These are phyloP conservation scores for Melanostigma gelatinosum DNA, from an alignment of 2,113 vertebrate species.

Conservation along the genomic window DNA sequence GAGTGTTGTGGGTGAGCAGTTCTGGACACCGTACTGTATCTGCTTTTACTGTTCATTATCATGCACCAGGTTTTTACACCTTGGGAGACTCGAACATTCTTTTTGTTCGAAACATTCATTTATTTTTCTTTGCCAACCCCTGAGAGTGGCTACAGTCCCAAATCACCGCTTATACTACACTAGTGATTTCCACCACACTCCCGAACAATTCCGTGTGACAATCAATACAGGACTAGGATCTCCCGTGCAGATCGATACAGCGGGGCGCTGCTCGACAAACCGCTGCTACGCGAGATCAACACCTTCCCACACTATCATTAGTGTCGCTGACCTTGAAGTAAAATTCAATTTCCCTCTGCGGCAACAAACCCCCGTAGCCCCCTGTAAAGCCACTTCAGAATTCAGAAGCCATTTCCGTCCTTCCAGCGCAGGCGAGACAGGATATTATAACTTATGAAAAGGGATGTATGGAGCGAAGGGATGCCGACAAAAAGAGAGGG, in stretches of 20 bases:
- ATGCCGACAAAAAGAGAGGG: slow-evolving; percentile 55
- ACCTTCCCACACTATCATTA: slow-evolving; percentile 78
- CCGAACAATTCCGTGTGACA: slow-evolving; percentile 67
- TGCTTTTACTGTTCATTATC: neutral
- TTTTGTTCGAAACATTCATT: slow-evolving; percentile 15
- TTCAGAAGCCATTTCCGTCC: slow-evolving; percentile 77
- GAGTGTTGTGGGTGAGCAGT: slow-evolving; percentile 7
- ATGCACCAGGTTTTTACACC: neutral
- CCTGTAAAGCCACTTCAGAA: slow-evolving; percentile 72
- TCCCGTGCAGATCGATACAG: slow-evolving; percentile 67
- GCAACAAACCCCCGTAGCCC: slow-evolving; percentile 57
- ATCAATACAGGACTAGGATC: slow-evolving; percentile 71
- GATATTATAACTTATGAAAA: slow-evolving; percentile 80
- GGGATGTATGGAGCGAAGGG: slow-evolving; percentile 55
- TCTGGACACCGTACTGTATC: slow-evolving; percentile 6
- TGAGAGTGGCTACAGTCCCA: slow-evolving; percentile 35
- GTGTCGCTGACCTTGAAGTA: slow-evolving; percentile 84
- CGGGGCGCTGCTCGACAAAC: slow-evolving; percentile 66
- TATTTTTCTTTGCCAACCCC: slow-evolving; percentile 10
- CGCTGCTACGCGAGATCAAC: slow-evolving; percentile 68
- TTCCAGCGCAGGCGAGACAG: slow-evolving; percentile 57
- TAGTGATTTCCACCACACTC: slow-evolving; percentile 60
- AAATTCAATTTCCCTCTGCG: slow-evolving; percentile 83
- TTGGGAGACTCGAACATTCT: neutral
- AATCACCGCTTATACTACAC: slow-evolving; percentile 45